Base-by-base conservation (phyloP, 1,140 invertebrate species). In the Ostrea denselamellosa region DNA sequence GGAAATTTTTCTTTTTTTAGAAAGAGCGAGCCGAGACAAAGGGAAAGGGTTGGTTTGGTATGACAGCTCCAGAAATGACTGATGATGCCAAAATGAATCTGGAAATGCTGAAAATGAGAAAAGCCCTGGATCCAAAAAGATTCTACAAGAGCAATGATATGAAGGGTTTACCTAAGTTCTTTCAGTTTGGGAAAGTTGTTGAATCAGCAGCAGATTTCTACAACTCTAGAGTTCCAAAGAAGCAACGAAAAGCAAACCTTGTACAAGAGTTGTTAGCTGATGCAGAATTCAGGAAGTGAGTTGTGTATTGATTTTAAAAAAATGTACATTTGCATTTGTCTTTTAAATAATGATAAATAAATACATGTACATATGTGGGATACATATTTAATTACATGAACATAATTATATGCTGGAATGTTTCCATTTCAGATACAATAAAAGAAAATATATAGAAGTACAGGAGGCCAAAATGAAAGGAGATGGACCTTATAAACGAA, bases 71-170 rank as follows among this genome's bases (percentile, higher is more conserved):
- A 82, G 98, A 99, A 94, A 93, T 99, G 89, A 98, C 97, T 0
- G 97, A 98, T 34, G 98, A 99, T 94, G 93, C 97, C 8, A 97
- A 97, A 93, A 97, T 97, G 92, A 98, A 99, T 94, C 95, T 99
- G 8, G 96, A 97, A 52, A 95, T 99, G 7, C 94, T 99, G 0
- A 97, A 97, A 95, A 98, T 99, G 98, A 96, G 98, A 93, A 97
- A 97, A n/a, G 97, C 96, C 8, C 95, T 99, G 4, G 97, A 99
- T 96, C 97, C 98, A 0, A 99, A 98, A 94, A 96, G 96, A 85
- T 99, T 99, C 93, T 99, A 99, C 94, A 99, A 99, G 94, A 97
- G 97, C 90, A 98, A 98, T 94, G 98, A 98, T 93, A 96, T 97
- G 58, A 97, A 97, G 95, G 96, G 96, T 1, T 92, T 98, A 53